Percentiles rank a stretch among this genome's conserved stretches.
phyloP scores from a whole-genome alignment of 2,888 invertebrate genomes.

The Sinelater perroti region DNA sequence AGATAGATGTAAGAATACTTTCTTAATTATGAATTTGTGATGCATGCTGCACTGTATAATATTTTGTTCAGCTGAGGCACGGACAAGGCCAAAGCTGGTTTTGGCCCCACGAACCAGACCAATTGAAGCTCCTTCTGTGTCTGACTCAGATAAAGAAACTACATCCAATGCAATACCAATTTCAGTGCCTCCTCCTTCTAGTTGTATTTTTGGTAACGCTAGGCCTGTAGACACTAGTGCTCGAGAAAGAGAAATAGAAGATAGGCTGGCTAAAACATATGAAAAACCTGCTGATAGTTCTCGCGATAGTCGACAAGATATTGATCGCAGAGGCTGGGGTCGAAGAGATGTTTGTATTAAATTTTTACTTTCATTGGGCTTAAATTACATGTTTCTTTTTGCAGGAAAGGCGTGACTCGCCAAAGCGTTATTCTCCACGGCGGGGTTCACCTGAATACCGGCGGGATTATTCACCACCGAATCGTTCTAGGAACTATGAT shows the following conservation, averaged over 20 bases:
- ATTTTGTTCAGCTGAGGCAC: conserved; percentile 62
- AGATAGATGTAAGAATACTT: conserved; percentile 38
- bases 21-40: not conserved
- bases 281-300: conserved; percentile 56
- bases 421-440: conserved; percentile 20
- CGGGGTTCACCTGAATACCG: conserved; percentile 32
- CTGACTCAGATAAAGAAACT: conserved; percentile 59
- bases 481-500: conserved; percentile 23
- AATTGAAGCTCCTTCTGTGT: conserved; percentile 62
- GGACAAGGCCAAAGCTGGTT: conserved; percentile 80
- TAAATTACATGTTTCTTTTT: conserved; percentile 6
- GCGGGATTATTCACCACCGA: conserved; percentile 36
- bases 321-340: conserved; percentile 37
- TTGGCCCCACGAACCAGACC: conserved; percentile 84
- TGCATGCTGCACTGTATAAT: not conserved
- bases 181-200: conserved; percentile 64
- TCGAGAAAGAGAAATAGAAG: conserved; percentile 90
- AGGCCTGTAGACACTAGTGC: conserved; percentile 95
- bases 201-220: conserved; percentile 92
- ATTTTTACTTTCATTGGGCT: not conserved
- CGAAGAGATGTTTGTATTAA: conserved; percentile 37
- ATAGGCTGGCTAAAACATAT: conserved; percentile 75
- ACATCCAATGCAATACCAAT: conserved; percentile 45
- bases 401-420: conserved; percentile 24
- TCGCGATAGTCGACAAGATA: conserved; percentile 43